phyloP scores from a whole-genome alignment of 2,797 vertebrate species.

The Scolopax bukidnonensis region DNA sequence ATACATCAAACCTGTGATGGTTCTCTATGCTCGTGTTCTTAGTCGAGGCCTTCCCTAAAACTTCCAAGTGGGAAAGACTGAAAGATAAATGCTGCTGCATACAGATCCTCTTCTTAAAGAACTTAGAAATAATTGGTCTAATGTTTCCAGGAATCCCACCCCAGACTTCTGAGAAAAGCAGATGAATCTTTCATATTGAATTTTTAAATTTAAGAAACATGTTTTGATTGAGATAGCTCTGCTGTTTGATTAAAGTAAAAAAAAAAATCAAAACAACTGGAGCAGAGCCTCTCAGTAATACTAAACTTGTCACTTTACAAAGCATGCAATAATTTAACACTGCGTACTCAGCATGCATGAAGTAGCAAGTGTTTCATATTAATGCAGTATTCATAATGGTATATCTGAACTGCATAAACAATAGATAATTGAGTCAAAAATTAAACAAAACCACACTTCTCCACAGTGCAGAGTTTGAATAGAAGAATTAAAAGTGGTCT shows the following conservation, averaged over 20 bases:
- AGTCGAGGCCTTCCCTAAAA: not conserved
- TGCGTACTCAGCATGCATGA: not conserved
- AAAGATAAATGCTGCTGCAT: not conserved
- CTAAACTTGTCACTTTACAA: not conserved
- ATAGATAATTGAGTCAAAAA: constrained; percentile 18
- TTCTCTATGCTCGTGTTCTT: not conserved
- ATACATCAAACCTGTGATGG: not conserved
- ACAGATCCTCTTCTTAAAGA: not conserved
- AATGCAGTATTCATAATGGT: not conserved
- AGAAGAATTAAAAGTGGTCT: not conserved
- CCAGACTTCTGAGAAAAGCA: not conserved
- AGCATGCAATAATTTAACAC: not conserved
- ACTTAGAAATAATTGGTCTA: not conserved
- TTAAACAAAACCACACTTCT: not conserved
- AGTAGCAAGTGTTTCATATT: not conserved
- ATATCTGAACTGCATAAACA: not conserved
- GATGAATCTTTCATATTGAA: not conserved
- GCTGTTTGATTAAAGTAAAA: constrained; percentile 6
- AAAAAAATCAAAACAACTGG: not conserved
- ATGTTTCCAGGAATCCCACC: not conserved
- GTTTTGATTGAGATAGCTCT: not conserved
- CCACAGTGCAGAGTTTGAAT: not conserved
- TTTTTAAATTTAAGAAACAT: not conserved
- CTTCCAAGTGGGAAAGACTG: not conserved
- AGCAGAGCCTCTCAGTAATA: not conserved